These are phyloP conservation scores for Julus scanicus DNA, from an alignment of 2,888 invertebrate genomes.

Conservation along the genomic window DNA sequence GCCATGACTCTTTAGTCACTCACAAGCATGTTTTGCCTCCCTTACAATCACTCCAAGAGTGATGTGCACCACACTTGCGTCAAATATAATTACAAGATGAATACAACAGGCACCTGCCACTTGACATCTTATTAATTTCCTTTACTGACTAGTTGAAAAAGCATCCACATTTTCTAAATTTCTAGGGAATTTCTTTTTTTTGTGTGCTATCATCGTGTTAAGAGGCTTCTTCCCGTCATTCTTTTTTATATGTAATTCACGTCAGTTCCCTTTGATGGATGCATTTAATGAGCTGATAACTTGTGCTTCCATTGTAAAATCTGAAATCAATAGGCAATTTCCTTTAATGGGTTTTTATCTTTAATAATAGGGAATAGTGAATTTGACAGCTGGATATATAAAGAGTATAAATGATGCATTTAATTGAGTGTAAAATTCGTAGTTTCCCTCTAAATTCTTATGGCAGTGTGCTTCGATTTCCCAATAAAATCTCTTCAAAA, in stretches of 20 bases:
- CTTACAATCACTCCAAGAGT: background rate
- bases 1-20: background rate
- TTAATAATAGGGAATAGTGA: background rate
- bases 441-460: background rate
- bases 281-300: conserved; percentile 32
- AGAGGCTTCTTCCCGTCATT: background rate
- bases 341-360: background rate
- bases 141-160: background rate
- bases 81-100: background rate
- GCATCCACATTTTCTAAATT: background rate
- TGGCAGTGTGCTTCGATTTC: no score
- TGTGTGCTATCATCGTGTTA: background rate
- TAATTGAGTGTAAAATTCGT: background rate
- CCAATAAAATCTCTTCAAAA: background rate
- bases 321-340: conserved; percentile 21
- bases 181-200: background rate
- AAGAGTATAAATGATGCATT: background rate
- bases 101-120: background rate
- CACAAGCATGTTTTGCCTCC: background rate
- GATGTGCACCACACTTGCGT: background rate
- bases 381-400: background rate
- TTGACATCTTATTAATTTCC: conserved; percentile 9
- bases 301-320: background rate
- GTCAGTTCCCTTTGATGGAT: conserved; percentile 17
- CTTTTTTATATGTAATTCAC: background rate